These are phyloP conservation scores for Schlechtendalia chinensis DNA, from an alignment of 1,140 invertebrate species.

Conservation along the genomic window DNA sequence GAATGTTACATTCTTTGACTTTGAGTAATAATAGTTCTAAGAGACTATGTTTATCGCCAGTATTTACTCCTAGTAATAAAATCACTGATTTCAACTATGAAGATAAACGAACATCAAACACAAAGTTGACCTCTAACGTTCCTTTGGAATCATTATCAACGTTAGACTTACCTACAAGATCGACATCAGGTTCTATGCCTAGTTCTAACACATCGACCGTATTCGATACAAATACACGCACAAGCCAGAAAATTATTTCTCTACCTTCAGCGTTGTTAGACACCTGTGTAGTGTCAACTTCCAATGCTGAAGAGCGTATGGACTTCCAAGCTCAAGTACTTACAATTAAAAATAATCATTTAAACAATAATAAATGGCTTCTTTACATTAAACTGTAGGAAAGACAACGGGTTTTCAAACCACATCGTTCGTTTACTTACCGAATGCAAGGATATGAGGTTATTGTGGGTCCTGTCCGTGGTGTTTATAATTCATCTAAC, in stretches of 20 bases:
- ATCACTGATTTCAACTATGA: slow-evolving; percentile 53
- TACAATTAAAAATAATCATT: neutral
- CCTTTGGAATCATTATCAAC: slow-evolving; percentile 24
- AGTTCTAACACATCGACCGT: slow-evolving; percentile 37
- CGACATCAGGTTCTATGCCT: slow-evolving; percentile 19
- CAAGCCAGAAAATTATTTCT: neutral
- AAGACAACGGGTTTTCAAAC: slow-evolving; percentile 72
- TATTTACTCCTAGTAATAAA: slow-evolving; percentile 39
- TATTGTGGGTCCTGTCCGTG: slow-evolving; percentile 86
- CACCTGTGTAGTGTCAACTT: neutral
- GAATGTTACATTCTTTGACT: slow-evolving; percentile 6
- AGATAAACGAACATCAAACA: slow-evolving; percentile 51
- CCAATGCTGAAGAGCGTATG: slow-evolving; percentile 66
- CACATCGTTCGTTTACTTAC: slow-evolving; percentile 83
- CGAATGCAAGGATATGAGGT: slow-evolving; percentile 80
- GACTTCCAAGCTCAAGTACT: slow-evolving; percentile 74
- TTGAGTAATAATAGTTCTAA: slow-evolving; percentile 16
- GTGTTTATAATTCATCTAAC: slow-evolving; percentile 66
- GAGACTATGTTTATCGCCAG: slow-evolving; percentile 31
- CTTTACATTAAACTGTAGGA: slow-evolving; percentile 59
- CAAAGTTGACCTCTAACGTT: slow-evolving; percentile 34
- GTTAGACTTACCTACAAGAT: slow-evolving; percentile 33
- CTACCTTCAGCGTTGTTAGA: neutral
- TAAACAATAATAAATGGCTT: neutral
- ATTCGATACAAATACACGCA: neutral